A percentile compares a stretch with the other conserved stretches of the same genome.
Evolutionary conservation across 64 coral and sea anemone genomes (phyloP).

Genomic region (Anthopleura sola): DNA sequence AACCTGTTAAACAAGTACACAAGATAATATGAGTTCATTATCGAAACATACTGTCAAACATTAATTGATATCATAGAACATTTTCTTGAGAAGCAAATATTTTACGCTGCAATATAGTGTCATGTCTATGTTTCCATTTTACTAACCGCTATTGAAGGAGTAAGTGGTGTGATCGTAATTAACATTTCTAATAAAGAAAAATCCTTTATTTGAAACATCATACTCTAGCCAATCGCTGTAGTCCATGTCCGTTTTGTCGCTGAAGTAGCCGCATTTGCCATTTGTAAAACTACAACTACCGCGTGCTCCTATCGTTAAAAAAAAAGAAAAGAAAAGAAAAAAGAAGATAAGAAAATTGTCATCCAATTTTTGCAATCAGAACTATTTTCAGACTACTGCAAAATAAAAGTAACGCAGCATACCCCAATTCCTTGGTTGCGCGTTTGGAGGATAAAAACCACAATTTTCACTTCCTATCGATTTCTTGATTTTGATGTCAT

Average conservation of each 20-base stretch:
- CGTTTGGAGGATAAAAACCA: neutral
- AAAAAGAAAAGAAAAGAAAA: no score
- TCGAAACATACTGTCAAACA: no score
- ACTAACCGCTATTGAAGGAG: neutral
- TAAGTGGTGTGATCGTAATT: neutral
- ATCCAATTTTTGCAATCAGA: no score
- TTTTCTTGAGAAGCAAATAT: no score
- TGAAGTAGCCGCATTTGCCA: neutral
- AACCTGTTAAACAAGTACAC: neutral
- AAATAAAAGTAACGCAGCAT: no score
- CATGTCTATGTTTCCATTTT: no score
- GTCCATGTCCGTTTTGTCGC: neutral
- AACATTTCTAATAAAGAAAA: neutral
- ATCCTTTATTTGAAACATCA: neutral
- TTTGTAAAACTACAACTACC: neutral
- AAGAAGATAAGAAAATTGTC: no score
- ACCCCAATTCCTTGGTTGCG: no score
- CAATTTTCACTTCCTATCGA: neutral
- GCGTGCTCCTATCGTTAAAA: neutral
- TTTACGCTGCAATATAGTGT: no score
- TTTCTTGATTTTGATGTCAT: neutral
- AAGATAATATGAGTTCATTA: no score
- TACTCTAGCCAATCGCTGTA: neutral
- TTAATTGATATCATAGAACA: no score
- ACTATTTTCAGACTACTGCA: no score